phyloP scores from a whole-genome alignment of 2,888 invertebrate species.

The Ceraclea dissimilis region DNA sequence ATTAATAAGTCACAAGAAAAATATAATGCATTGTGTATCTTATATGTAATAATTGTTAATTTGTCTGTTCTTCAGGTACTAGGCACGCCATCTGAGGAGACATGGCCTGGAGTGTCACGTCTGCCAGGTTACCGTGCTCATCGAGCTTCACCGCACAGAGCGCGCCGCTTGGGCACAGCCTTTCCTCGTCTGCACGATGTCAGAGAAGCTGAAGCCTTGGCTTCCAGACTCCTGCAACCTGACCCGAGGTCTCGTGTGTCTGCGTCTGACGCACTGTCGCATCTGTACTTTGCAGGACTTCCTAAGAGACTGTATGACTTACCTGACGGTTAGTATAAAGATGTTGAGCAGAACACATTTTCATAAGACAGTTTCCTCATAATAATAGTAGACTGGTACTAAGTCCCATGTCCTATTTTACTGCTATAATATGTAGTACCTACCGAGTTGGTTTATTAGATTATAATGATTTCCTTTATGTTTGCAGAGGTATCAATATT shows the following conservation, averaged over 20 bases:
- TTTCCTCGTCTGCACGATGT: conserved; percentile 89
- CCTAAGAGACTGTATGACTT: conserved; percentile 85
- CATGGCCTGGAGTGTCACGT: conserved; percentile 86
- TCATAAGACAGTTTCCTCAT: no score
- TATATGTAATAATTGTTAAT: no score
- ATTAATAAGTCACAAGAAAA: no score
- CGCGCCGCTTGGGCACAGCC: conserved; percentile 71
- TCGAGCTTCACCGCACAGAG: conserved; percentile 58
- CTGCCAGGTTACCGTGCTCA: conserved; percentile 80
- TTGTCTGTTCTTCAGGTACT: conserved; percentile 53
- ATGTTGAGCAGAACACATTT: no score
- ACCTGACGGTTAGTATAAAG: conserved; percentile 70
- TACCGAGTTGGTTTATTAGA: no score
- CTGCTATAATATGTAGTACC: no score
- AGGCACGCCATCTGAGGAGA: conserved; percentile 90
- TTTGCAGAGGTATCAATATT: conserved; percentile 86
- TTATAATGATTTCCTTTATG: no score
- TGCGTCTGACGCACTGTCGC: conserved; percentile 78
- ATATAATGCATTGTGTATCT: no score
- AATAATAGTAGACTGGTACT: no score
- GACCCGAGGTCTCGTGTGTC: conserved; percentile 82
- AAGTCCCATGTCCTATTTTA: no score
- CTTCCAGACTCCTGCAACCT: conserved; percentile 74
- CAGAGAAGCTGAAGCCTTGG: conserved; percentile 81
- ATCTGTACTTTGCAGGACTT: conserved; percentile 85